phyloP scores from a whole-genome alignment of 1,140 invertebrate genomes.

The Epicauta chinensis region DNA sequence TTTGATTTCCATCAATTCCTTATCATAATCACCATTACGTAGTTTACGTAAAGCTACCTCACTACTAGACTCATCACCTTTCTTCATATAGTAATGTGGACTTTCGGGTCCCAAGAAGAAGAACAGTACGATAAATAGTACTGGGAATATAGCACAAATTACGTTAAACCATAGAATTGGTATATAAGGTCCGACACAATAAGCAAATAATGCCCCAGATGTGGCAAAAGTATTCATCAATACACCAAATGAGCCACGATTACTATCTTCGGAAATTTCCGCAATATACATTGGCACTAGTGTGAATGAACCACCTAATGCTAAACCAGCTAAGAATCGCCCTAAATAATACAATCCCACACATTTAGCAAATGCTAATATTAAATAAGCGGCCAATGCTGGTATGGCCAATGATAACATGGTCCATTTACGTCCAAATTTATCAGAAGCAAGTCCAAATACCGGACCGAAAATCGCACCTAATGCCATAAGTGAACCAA shows the following conservation, averaged over 20 bases:
- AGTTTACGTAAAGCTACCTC: not conserved
- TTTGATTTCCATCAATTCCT: too few relatives aligned
- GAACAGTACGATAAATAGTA: conserved; percentile 48
- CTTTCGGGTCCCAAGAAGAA: conserved; percentile 1
- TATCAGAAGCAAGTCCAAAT: conserved; percentile 39
- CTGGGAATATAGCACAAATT: not conserved
- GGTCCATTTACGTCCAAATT: conserved; percentile 8
- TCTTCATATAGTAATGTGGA: not conserved
- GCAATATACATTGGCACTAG: not conserved
- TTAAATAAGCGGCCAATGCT: not conserved
- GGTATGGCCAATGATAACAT: not conserved
- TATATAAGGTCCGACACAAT: conserved; percentile 3
- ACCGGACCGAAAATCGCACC: conserved; percentile 57
- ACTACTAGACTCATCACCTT: not conserved
- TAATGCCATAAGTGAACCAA: conserved; percentile 69
- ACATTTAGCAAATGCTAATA: conserved; percentile 1
- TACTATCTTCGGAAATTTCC: conserved; percentile 3
- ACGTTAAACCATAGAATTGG: not conserved
- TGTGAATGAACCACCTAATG: not conserved
- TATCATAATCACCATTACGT: conserved; percentile 29
- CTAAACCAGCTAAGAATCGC: conserved; percentile 5
- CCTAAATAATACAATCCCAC: not conserved
- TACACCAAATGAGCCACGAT: not conserved
- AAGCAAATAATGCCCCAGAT: conserved; percentile 1
- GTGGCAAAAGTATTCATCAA: not conserved